Percentiles rank a stretch among this genome's conserved stretches.
Evolutionary conservation across 2,113 vertebrate species (phyloP).

Genomic region (Oreamnos americanus): DNA sequence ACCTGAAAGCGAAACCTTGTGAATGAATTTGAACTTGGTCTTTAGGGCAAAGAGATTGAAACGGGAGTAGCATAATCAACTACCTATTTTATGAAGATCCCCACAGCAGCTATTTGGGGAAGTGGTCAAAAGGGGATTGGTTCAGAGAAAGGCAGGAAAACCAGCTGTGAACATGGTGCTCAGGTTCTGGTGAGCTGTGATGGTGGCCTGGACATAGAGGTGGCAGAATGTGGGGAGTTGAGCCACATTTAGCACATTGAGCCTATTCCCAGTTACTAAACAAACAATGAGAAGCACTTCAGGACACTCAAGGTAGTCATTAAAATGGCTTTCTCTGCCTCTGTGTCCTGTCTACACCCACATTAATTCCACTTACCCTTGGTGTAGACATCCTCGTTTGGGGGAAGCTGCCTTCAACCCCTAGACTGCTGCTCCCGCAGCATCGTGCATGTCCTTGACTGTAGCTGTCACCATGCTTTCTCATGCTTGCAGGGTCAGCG

Average conservation of each 20-base stretch:
- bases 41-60: not conserved
- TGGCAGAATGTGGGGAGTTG: not conserved
- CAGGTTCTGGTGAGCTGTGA: not conserved
- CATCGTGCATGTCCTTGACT: not conserved
- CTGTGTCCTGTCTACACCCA: not conserved
- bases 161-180: accelerated
- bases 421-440: no score
- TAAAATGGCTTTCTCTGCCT: not conserved
- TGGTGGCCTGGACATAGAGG: not conserved
- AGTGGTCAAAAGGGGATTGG: not conserved
- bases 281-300: not conserved
- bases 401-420: not conserved
- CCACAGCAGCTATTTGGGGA: not conserved
- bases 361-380: not conserved
- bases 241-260: not conserved
- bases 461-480: not conserved
- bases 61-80: not conserved
- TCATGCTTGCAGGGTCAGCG: not conserved
- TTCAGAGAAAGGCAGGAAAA: not conserved
- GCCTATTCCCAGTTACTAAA: not conserved
- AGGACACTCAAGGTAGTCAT: not conserved
- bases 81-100: not conserved
- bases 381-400: not conserved
- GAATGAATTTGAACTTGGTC: not conserved
- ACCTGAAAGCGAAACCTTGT: not conserved